Base-by-base conservation (phyloP, 1,140 invertebrate species). In the Meloidogyne chitwoodi region DNA sequence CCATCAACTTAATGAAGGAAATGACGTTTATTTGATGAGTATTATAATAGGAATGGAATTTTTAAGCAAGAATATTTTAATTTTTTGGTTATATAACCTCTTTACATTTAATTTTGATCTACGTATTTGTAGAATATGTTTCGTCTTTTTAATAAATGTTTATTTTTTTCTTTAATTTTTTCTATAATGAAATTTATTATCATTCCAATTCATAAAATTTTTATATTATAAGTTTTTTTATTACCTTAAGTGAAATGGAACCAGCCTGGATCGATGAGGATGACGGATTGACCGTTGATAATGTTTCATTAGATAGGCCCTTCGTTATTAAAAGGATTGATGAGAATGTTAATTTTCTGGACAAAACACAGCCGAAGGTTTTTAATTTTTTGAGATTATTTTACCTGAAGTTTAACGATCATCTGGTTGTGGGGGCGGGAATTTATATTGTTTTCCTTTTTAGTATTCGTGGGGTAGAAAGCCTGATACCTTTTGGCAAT, bases 241-340 rank as follows among this genome's bases (percentile, higher is more conserved):
- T n/a, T n/a, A n/a, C n/a, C n/a, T n/a, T n/a, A n/a, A n/a, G n/a
- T n/a, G n/a, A n/a, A 31, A 62, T 61, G 56, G 11, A 73, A 68
- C 70, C 67, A 74, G 41, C 48, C 19, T 34, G 62, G 34, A 27
- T 75, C 19, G 48, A 76, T 76, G 74, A 56, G 0, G 41, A 69
- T 56, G n/a, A 70, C 4, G 22, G 8, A 31, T 38, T 38, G 27
- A 11, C 6, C 24, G 8, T 44, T 6, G 3, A 29, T 48, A 11
- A 24, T 6, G 5, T n/a, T 3, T 6, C 5, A n/a, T 8, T 56
- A n/a, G 48, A 56, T 6, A 56, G 6, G n/a, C 48, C 4, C 2
- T 4, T n/a, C n/a, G 6, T 31, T 76, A 48, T 72, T 22, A 31
- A 11, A 38, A 29, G 8, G 26, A 10, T 75, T 76, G 14, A 63